Base-by-base conservation (phyloP, 2,113 vertebrate genomes). In the Capreolus pygargus region DNA sequence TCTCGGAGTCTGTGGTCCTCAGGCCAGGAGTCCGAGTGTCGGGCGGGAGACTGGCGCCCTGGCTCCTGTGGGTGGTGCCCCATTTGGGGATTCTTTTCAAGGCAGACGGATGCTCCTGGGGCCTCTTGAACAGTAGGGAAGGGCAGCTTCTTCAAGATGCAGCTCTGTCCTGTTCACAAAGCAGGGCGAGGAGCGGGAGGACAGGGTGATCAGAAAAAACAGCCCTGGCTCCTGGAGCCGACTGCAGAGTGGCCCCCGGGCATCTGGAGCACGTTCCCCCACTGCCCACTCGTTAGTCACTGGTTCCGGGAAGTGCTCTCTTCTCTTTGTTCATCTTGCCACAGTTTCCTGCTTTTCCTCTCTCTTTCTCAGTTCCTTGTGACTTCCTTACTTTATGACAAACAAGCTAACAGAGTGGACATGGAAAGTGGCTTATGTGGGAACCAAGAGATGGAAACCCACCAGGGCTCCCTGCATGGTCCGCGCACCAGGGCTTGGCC, bases 201-300 rank as follows among this genome's bases (percentile, higher is more conserved):
- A 76, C 64, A 64, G 0, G 23, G 12, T 28, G n/a, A 81, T 84
- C 67, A 83, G 52, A 89, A 57, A 76, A 61, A 85, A 27, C 45
- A 47, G 61, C 43, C 43, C 2, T 23, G 25, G 67, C 33, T 25
- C 6, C 5, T 8, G 45, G 52, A 19, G 36, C 6, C 0, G 7
- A 5, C 3, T 1, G 19, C 4, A n/a, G 36, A 91, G 54, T 52
- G 1, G 16, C 16, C 45, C 39, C 11, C 13, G 2, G 74, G 45
- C 5, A 0, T 4, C 16, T 2, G 12, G 60, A 30, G 55, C 86
- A 39, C 27, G 1, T 3, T 7, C n/a, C 17, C 30, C 5, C 10
- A 1, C 17, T 39, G 4, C 11, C 11, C 50, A 1, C 74, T 45
- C 0, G 0, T 7, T n/a, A 9, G 5, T 28, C 11, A 9, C 9